These are phyloP conservation scores for Ibycter americanus DNA, from an alignment of 2,797 vertebrate species.

Conservation along the genomic window DNA sequence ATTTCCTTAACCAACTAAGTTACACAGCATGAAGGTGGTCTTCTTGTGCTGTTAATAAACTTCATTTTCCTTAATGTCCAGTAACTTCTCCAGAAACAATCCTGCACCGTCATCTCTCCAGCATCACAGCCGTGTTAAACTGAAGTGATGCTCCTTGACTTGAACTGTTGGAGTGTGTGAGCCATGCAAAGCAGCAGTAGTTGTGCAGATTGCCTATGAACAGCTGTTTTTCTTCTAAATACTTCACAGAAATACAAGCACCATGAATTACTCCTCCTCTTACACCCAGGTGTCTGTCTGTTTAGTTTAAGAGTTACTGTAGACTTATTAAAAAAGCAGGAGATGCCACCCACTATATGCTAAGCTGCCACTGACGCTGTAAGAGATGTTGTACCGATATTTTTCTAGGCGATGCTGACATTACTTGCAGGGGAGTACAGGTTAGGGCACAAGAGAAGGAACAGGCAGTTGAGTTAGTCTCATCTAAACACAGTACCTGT, in stretches of 20 bases:
- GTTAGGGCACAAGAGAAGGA: neutral
- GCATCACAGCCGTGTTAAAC: fast-evolving
- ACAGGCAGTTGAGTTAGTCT: neutral
- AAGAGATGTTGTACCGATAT: fast-evolving
- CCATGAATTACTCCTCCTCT: neutral
- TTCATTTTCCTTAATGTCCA: neutral
- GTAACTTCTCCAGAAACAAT: neutral
- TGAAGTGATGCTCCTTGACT: fast-evolving
- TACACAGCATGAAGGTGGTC: neutral
- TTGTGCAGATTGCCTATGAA: neutral
- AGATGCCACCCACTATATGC: neutral
- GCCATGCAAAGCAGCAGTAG: neutral
- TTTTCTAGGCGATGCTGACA: neutral
- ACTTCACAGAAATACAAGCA: neutral
- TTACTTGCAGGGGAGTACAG: neutral
- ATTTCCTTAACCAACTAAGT: neutral
- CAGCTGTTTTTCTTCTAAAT: neutral
- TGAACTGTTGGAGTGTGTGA: fast-evolving
- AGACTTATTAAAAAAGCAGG: neutral
- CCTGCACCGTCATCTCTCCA: neutral
- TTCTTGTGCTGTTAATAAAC: neutral
- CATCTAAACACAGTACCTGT: fast-evolving
- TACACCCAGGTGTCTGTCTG: neutral
- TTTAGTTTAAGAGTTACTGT: neutral
- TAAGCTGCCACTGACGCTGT: neutral